Conservation (phyloP, 2,888 invertebrate genomes). For the Pristionchus entomophagus region DNA sequence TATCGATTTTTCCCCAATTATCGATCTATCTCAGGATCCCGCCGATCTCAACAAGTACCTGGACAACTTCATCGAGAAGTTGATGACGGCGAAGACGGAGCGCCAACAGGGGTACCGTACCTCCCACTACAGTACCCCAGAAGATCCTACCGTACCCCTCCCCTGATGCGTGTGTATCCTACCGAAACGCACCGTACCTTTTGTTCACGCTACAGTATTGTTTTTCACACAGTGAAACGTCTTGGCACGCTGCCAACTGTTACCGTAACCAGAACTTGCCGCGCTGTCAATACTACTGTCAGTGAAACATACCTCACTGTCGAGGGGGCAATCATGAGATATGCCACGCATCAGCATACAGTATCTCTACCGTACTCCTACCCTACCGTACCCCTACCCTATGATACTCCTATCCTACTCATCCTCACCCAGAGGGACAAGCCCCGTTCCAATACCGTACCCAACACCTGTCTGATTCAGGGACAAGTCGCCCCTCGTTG, state of each 20-base stretch:
- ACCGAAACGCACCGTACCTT: no score
- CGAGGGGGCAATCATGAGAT: no score
- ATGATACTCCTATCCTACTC: no score
- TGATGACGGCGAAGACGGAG: conserved; percentile 31
- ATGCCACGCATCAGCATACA: no score
- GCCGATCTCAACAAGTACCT: conserved; percentile 32
- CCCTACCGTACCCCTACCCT: background rate
- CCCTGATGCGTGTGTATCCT: background rate
- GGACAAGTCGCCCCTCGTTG: conserved; percentile 28
- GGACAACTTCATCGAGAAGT: conserved; percentile 41
- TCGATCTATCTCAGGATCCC: conserved; percentile 19
- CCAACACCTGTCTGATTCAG: background rate
- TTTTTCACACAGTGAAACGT: no score
- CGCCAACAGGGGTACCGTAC: background rate
- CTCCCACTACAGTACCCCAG: background rate
- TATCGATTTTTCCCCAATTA: background rate
- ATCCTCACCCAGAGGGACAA: no score
- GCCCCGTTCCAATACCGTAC: no score
- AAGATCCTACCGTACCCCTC: background rate
- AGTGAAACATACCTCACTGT: no score
- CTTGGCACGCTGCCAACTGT: no score
- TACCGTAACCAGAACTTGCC: no score
- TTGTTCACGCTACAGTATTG: no score
- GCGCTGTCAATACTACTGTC: no score
- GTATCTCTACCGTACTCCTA: background rate